Percentiles rank a stretch among this genome's conserved stretches.
phyloP scores from a whole-genome alignment of 2,888 invertebrate genomes.

The Pristionchus fissidentatus region DNA sequence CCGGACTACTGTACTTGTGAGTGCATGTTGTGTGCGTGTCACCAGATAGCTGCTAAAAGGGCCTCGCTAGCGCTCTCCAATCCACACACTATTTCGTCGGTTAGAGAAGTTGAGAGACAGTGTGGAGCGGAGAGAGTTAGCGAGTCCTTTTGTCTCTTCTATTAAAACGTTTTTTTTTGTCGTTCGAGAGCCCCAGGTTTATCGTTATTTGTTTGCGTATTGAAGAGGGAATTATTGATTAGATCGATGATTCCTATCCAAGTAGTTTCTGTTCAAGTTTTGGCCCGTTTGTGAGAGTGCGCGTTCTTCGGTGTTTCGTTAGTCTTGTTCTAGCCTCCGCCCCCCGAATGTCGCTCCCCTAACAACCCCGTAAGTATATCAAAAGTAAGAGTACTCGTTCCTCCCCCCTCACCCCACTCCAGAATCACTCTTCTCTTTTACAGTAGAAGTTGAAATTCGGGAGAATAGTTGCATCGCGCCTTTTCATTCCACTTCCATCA shows the following conservation, averaged over 20 bases:
- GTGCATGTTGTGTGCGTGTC: neutral
- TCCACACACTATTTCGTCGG: too few relatives aligned
- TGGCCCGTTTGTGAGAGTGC: too few relatives aligned
- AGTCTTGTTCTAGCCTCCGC: neutral
- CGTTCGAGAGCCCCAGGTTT: neutral
- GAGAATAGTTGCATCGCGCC: too few relatives aligned
- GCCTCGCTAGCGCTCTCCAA: too few relatives aligned
- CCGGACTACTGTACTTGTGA: neutral
- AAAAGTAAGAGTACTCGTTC: slow-evolving; percentile 20
- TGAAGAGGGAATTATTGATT: neutral
- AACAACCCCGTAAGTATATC: neutral
- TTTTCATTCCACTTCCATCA: too few relatives aligned
- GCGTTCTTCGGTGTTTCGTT: neutral
- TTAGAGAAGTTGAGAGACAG: too few relatives aligned
- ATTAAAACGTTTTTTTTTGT: too few relatives aligned
- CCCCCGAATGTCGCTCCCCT: too few relatives aligned
- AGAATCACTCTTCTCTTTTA: neutral
- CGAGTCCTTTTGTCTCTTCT: too few relatives aligned
- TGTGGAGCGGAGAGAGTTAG: too few relatives aligned
- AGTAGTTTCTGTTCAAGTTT: neutral
- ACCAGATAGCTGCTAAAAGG: too few relatives aligned
- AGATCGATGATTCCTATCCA: neutral
- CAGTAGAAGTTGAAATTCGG: too few relatives aligned
- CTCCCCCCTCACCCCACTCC: neutral
- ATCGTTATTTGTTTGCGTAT: slow-evolving; percentile 17